These are phyloP conservation scores for Amiota communis DNA, from an alignment of 2,888 invertebrate genomes.

Conservation along the genomic window DNA sequence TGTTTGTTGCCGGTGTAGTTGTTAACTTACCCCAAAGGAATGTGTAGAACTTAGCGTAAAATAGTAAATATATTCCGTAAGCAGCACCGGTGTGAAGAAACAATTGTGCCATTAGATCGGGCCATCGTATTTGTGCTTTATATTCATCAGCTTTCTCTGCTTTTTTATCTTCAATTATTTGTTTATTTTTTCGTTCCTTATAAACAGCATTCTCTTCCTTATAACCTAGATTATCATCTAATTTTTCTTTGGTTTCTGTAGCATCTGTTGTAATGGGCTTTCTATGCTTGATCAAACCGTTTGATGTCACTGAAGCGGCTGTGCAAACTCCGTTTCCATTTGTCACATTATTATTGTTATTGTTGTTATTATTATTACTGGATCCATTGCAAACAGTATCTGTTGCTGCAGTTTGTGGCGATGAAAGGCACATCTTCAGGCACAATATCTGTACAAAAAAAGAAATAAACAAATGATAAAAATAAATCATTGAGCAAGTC, in stretches of 20 bases:
- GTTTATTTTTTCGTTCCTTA: conserved; percentile 51
- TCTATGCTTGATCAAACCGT: conserved; percentile 40
- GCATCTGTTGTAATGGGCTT: conserved; percentile 48
- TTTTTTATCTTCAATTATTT: background rate
- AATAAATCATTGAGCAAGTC: background rate
- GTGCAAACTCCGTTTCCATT: conserved; percentile 40
- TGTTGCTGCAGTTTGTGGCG: conserved; percentile 49
- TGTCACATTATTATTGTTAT: conserved; percentile 1
- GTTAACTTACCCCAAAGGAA: conserved; percentile 81
- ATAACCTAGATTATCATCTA: conserved; percentile 61
- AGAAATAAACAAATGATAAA: background rate
- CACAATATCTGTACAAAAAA: conserved; percentile 25
- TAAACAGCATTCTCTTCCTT: conserved; percentile 67
- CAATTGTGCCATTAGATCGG: conserved; percentile 81
- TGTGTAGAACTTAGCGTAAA: conserved; percentile 78
- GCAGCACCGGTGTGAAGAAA: conserved; percentile 81
- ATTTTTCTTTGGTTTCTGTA: conserved; percentile 44
- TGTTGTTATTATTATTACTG: conserved; percentile 28
- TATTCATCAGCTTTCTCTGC: conserved; percentile 70
- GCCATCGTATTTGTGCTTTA: conserved; percentile 80
- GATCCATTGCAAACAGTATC: conserved; percentile 22
- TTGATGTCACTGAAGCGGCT: conserved; percentile 36
- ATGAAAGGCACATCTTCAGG: conserved; percentile 64
- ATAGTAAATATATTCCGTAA: conserved; percentile 81
- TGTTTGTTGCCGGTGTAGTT: background rate